Evolutionary conservation across 2,797 vertebrate species (phyloP), one percentile per base, ranked within the genome.

Genomic region (Gallinago solitaria): DNA sequence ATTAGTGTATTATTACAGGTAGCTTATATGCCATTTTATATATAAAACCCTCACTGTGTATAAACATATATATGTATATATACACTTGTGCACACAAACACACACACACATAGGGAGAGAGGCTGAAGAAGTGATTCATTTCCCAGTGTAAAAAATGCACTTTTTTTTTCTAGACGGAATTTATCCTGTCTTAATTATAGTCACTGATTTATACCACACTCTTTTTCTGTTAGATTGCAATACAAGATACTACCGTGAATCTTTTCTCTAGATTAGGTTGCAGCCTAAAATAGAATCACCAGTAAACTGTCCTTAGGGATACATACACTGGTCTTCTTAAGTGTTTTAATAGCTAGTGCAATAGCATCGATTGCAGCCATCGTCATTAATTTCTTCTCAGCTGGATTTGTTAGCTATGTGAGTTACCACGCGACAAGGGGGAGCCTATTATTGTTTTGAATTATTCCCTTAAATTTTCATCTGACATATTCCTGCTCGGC

Each of bases 1-100:
- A 21, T 43, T 4, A 1, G 1, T 13, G 9, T 51, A 28, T 35
- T 51, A 25, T 51, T 43, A 54, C 18, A 19, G 28, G n/a, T 20
- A 32, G 4, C 19, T 28, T 17, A 28, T 16, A n/a, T 0, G 0
- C 32, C 45, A 67, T 41, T 35, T 6, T 37, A 6, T 21, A 6
- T 19, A 41, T 45, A 12, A 11, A 57, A 5, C 39, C 9, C 6
- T 19, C 2, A 0, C 24, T 41, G 6, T 69, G 4, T 35, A 21
- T 21, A 63, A 6, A 56, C 13, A 41, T 19, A 4, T 4, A 4
- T 59, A 20, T 28, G 4, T 37, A 8, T 27, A n/a, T 7, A 5
- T 37, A 23, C 23, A 47, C 7, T 18, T 50, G 16, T 57, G 7
- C 41, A 13, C 6, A 28, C 4, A 47, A 12, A 45, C 35, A 53